These are phyloP conservation scores for Acleris literana DNA, from an alignment of 2,888 invertebrate species.

Conservation along the genomic window DNA sequence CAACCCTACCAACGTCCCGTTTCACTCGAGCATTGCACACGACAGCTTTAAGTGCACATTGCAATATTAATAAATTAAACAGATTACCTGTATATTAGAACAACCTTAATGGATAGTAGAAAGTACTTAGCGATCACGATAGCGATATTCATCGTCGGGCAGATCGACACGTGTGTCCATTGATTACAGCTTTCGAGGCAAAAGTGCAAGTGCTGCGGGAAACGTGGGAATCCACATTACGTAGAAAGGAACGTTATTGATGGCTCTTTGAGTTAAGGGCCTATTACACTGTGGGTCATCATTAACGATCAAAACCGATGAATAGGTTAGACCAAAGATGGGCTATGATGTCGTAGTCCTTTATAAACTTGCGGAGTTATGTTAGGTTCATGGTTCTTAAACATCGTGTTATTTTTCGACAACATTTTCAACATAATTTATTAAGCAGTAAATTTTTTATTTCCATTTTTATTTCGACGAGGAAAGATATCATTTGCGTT, in stretches of 20 bases:
- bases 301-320: too few species aligned
- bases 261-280: neutral
- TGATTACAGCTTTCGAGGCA: slow-evolving; percentile 23
- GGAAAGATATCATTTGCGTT: slow-evolving; percentile 2
- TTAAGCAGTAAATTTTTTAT: neutral
- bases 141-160: slow-evolving; percentile 31
- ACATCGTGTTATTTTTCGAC: too few species aligned
- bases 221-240: slow-evolving; percentile 3
- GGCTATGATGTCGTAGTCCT: too few species aligned
- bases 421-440: neutral
- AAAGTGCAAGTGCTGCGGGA: slow-evolving; percentile 5
- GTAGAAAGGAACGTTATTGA: neutral
- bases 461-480: slow-evolving; percentile 1
- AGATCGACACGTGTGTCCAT: slow-evolving; percentile 25
- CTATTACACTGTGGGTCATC: too few species aligned
- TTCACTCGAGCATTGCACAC: slow-evolving; percentile 38
- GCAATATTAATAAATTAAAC: slow-evolving; percentile 52
- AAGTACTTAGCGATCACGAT: slow-evolving; percentile 48
- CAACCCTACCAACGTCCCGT: slow-evolving; percentile 31
- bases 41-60: slow-evolving; percentile 43
- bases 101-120: slow-evolving; percentile 51
- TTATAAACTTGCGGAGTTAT: too few species aligned
- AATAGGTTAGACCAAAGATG: too few species aligned
- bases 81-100: slow-evolving; percentile 44
- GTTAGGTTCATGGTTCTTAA: too few species aligned